These are phyloP conservation scores for Dromococcyx pavoninus DNA, from an alignment of 2,797 vertebrate genomes.

Conservation along the genomic window DNA sequence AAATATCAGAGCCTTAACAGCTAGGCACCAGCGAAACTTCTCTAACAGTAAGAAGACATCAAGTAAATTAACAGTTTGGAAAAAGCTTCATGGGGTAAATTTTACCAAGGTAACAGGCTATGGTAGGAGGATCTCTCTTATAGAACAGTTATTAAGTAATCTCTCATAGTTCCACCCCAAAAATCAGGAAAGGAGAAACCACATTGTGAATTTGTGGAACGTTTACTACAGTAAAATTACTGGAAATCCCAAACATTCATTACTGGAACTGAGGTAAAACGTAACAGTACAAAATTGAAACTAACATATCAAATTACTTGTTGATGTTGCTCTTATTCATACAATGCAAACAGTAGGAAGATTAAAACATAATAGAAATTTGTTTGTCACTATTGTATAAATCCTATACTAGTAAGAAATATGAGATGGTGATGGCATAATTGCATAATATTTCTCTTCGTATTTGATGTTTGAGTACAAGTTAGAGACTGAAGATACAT, in stretches of 20 bases:
- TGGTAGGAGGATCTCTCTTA: not conserved
- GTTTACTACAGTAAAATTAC: not conserved
- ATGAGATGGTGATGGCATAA: not conserved
- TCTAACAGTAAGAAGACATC: not conserved
- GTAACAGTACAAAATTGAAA: not conserved
- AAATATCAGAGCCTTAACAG: not conserved
- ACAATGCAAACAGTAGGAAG: not conserved
- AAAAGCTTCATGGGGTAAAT: not conserved
- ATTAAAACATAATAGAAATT: not conserved
- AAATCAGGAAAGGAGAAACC: not conserved
- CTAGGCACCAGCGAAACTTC: not conserved
- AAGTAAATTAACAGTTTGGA: not conserved
- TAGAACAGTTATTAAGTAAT: not conserved
- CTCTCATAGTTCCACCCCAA: not conserved
- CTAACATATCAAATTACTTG: not conserved
- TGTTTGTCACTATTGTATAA: not conserved
- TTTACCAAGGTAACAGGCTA: not conserved
- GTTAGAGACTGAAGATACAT: not conserved
- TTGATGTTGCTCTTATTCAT: not conserved
- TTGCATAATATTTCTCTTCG: not conserved
- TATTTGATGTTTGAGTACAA: not conserved
- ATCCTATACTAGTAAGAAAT: not conserved
- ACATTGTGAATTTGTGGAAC: not conserved
- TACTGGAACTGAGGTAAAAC: not conserved
- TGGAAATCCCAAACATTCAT: not conserved